Evolutionary conservation across 2,888 invertebrate species (phyloP).

Genomic region (Ophion slaviceki): DNA sequence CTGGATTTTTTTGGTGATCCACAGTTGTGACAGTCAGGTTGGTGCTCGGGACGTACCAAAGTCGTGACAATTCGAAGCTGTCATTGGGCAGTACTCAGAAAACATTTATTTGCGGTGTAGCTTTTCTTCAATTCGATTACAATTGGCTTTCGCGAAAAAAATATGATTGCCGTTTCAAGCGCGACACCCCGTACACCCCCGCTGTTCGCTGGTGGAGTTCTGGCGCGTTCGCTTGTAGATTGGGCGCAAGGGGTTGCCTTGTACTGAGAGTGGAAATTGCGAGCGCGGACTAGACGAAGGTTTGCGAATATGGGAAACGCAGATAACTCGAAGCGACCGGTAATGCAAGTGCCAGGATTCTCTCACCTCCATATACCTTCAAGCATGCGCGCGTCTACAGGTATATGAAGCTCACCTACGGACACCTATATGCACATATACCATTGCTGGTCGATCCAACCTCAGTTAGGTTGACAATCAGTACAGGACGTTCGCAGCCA

Average conservation of each 20-base stretch:
- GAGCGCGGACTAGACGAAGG: slow-evolving; percentile 55
- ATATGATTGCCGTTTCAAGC: no score
- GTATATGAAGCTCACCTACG: no score
- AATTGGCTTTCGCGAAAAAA: no score
- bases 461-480: slow-evolving; percentile 66
- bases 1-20: not conserved
- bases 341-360: slow-evolving; percentile 72
- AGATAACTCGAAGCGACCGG: slow-evolving; percentile 82
- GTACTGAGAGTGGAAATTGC: slow-evolving; percentile 49
- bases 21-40: no score
- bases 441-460: slow-evolving; percentile 63
- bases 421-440: slow-evolving; percentile 4
- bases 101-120: no score
- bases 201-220: slow-evolving; percentile 56
- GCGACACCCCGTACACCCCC: not conserved
- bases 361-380: slow-evolving; percentile 42
- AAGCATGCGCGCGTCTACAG: no score
- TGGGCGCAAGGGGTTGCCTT: slow-evolving; percentile 33
- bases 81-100: no score
- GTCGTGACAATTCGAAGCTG: no score
- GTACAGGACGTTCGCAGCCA: slow-evolving; percentile 66
- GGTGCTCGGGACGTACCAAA: no score
- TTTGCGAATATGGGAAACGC: slow-evolving; percentile 79
- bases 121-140: no score
- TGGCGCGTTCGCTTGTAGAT: slow-evolving; percentile 38